These are phyloP conservation scores for Columbina picui DNA, from an alignment of 2,113 vertebrate species.

Conservation along the genomic window DNA sequence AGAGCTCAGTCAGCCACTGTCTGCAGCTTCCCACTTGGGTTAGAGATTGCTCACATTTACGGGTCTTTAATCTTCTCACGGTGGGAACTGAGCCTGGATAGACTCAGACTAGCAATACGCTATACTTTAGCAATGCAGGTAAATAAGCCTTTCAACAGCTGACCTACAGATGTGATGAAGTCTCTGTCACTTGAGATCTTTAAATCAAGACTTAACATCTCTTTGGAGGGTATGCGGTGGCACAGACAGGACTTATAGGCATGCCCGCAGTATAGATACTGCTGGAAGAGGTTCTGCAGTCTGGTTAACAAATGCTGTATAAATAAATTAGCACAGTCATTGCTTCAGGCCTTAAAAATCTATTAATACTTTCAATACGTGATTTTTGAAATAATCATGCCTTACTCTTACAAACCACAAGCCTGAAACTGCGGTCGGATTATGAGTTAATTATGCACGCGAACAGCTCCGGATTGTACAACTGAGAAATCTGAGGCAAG, in stretches of 20 bases:
- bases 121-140: neutral
- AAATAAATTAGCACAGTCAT: constrained; percentile 45
- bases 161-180: neutral
- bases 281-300: neutral
- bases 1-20: neutral
- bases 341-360: constrained; percentile 50
- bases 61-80: constrained; percentile 15
- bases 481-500: constrained; percentile 28
- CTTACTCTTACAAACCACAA: neutral
- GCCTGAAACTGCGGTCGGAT: neutral
- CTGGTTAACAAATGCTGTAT: constrained; percentile 4
- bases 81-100: neutral
- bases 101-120: constrained; percentile 17
- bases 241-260: neutral
- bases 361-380: constrained; percentile 49
- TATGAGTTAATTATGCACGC: constrained; percentile 34
- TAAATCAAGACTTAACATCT: neutral
- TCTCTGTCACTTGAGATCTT: neutral
- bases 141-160: constrained; percentile 21
- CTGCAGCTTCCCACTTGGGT: constrained; percentile 11
- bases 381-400: constrained; percentile 11
- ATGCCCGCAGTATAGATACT: neutral
- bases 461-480: constrained; percentile 14
- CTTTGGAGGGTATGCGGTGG: neutral
- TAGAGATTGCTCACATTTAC: constrained; percentile 50